phyloP scores from a whole-genome alignment of 2,888 invertebrate genomes.

The Ochlodes sylvanus region DNA sequence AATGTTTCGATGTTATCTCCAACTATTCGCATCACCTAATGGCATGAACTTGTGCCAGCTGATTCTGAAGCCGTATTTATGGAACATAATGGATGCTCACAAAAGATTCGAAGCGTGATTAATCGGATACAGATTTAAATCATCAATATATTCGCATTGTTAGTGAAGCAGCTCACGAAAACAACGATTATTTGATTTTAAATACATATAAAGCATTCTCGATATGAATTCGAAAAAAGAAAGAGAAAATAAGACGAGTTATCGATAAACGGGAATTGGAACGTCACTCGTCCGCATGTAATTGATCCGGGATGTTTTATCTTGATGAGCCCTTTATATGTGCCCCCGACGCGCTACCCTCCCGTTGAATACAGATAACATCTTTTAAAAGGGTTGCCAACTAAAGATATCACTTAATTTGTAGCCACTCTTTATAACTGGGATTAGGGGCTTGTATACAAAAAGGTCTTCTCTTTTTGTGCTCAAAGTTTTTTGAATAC shows the following conservation, averaged over 20 bases:
- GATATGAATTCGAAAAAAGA: conserved; percentile 50
- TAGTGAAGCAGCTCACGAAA: conserved; percentile 24
- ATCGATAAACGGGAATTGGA: conserved; percentile 73
- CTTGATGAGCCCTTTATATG: conserved; percentile 80
- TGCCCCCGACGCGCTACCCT: conserved; percentile 80
- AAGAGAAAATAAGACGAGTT: conserved; percentile 60
- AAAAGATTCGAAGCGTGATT: conserved; percentile 30
- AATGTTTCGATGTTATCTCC: conserved; percentile 15
- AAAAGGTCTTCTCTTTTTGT: conserved; percentile 65
- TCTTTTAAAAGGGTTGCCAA: conserved; percentile 83
- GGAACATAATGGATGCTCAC: conserved; percentile 24
- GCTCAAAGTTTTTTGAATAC: conserved; percentile 58
- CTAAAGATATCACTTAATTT: conserved; percentile 84
- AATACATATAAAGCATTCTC: conserved; percentile 40
- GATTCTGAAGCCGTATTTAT: conserved; percentile 10
- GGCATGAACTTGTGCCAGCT: conserved; percentile 17
- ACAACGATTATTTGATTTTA: conserved; percentile 34
- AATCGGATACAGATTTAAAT: conserved; percentile 32
- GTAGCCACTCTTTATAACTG: conserved; percentile 80
- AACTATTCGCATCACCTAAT: conserved; percentile 28
- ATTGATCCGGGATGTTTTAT: conserved; percentile 83
- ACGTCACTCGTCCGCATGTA: conserved; percentile 78
- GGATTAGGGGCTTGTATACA: conserved; percentile 71
- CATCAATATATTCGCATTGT: conserved; percentile 35
- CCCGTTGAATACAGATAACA: conserved; percentile 75